Evolutionary conservation across 2,113 vertebrate genomes (phyloP).

Genomic region (Psophia crepitans): DNA sequence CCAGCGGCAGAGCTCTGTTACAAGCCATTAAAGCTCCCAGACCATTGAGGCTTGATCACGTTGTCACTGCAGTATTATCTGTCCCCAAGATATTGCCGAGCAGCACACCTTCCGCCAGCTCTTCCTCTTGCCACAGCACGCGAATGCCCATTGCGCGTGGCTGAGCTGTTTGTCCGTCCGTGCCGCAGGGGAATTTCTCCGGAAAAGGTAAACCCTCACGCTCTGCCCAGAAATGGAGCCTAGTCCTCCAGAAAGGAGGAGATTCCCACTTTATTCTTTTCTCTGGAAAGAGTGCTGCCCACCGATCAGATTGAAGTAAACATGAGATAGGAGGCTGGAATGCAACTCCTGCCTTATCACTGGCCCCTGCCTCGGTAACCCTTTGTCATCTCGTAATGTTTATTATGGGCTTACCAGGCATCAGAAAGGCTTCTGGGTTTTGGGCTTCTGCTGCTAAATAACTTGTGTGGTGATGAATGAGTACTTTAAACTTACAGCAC

Average conservation of each 20-base stretch:
- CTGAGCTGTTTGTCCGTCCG: neutral
- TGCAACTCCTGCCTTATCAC: slow-evolving; percentile 13
- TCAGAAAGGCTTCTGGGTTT: neutral
- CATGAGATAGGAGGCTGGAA: neutral
- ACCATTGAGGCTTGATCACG: neutral
- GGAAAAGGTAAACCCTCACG: neutral
- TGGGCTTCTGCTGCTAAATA: neutral
- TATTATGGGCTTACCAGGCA: neutral
- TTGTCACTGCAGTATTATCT: slow-evolving; percentile 12
- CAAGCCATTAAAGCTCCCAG: neutral
- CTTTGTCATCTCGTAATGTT: neutral
- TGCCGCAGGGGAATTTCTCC: neutral
- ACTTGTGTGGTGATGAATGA: slow-evolving; percentile 2
- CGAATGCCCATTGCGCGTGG: rapidly evolving
- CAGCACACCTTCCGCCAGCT: neutral
- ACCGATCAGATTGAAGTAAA: neutral
- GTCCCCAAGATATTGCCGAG: neutral
- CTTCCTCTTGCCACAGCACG: rapidly evolving
- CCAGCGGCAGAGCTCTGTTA: neutral
- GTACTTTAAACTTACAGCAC: neutral
- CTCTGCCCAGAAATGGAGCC: neutral
- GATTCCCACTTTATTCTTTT: neutral
- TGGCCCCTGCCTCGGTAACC: neutral
- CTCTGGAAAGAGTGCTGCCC: slow-evolving; percentile 15
- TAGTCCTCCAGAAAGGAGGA: neutral